Evolutionary conservation across 2,797 vertebrate genomes (phyloP), one percentile per base, ranked within the genome.

Genomic region (Diceros bicornis): DNA sequence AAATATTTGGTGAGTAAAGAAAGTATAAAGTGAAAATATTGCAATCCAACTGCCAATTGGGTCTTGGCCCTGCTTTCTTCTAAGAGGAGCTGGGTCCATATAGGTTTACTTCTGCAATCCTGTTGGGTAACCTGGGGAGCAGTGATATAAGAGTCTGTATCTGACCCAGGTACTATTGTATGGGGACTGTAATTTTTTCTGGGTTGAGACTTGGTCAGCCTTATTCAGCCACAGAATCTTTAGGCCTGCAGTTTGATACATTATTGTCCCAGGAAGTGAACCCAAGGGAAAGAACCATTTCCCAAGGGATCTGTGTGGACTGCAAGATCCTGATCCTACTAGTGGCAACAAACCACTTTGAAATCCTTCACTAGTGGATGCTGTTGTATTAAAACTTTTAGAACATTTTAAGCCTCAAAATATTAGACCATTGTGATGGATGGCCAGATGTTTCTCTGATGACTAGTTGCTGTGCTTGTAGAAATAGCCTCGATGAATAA

Each of bases 301-400:
- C 27, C 83, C 61, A 77, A 91, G 32, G 1, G 17, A 64, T 85
- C 68, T 89, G 44, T 62, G 25, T 89, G 34, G n/a, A 52, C 18
- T 89, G 8, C 10, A 96, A 84, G 41, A 90, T 78, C 50, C 20
- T 84, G 11, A 52, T 81, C 47, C 34, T 94, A 88, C 74, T 74
- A 69, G 34, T 87, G 74, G 2, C 61, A 86, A 68, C 11, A 89
- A 50, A 81, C 17, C 1, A 32, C 29, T 29, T 25, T 34, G 32
- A 32, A 89, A 62, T 44, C 37, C 27, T 82, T 91, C 52, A 52
- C 47, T 82, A 50, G 32, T 21, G 23, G 50, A 16, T 69, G 37
- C 11, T 64, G 0, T 41, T 89, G 6, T 14, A 29, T 44, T 79
- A 92, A 87, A 84, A 78, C 8, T 78, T 96, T 92, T 21, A 95